phyloP scores from a whole-genome alignment of 2,113 vertebrate genomes.

The Petroica traversi region DNA sequence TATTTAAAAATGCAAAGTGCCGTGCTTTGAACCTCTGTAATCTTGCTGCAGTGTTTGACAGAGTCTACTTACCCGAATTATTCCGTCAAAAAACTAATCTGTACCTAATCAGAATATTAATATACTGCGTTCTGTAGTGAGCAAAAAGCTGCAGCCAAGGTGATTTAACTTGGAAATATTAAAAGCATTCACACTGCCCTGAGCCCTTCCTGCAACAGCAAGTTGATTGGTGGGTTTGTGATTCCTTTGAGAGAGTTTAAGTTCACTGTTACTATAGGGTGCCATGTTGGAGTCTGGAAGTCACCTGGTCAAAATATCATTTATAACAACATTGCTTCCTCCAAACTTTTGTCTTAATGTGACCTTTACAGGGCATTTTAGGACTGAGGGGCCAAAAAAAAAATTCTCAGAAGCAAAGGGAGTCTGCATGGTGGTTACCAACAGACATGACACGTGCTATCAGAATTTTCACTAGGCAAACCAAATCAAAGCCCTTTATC shows the following conservation, averaged over 20 bases:
- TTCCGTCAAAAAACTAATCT: constrained; percentile 10
- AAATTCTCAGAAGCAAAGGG: not conserved
- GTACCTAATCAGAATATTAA: constrained; percentile 22
- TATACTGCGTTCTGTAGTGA: not conserved
- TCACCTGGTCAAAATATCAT: not conserved
- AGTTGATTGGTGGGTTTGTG: not conserved
- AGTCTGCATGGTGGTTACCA: not conserved
- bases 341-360: not conserved
- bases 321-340: not conserved
- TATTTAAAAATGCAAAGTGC: constrained; percentile 45
- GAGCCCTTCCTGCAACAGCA: not conserved
- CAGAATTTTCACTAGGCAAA: not conserved
- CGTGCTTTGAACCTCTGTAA: constrained; percentile 44
- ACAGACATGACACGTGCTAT: not conserved
- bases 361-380: not conserved
- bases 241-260: not conserved
- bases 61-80: constrained; percentile 28
- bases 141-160: not conserved
- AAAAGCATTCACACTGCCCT: not conserved
- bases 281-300: not conserved
- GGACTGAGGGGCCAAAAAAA: not conserved
- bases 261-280: not conserved
- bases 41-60: not conserved
- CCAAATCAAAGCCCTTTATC: not conserved
- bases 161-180: not conserved